Evolutionary conservation across 2,888 invertebrate genomes (phyloP).

Genomic region (Caenorhabditis sulstoni): DNA sequence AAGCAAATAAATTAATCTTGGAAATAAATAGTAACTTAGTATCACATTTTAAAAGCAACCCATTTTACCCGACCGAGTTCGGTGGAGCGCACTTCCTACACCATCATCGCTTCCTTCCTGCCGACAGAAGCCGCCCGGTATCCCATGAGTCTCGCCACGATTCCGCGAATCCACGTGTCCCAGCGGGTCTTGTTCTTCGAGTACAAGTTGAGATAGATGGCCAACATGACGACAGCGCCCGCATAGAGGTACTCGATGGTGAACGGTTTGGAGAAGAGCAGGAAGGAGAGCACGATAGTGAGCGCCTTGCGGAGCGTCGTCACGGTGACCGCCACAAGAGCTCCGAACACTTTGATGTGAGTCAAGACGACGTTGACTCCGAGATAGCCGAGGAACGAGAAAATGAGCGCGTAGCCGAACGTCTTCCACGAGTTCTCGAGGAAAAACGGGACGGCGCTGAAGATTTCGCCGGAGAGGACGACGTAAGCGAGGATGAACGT

Average conservation of each 20-base stretch:
- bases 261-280: conserved; percentile 95
- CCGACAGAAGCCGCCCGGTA: conserved; percentile 22
- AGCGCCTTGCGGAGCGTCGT: conserved; percentile 85
- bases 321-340: conserved; percentile 91
- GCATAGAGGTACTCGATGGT: conserved; percentile 94
- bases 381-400: conserved; percentile 92
- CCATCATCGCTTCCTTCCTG: conserved; percentile 43
- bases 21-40: conserved; percentile 1
- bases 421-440: conserved; percentile 85
- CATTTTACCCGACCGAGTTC: conserved; percentile 36
- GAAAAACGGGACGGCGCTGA: conserved; percentile 88
- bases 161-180: conserved; percentile 43
- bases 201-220: conserved; percentile 94
- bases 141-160: conserved; percentile 43
- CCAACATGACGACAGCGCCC: conserved; percentile 90
- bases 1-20: conserved; percentile 18
- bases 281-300: conserved; percentile 92
- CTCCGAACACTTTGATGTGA: conserved; percentile 90
- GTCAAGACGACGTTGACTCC: conserved; percentile 95
- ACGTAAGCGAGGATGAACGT: conserved; percentile 88
- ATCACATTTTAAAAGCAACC: conserved; percentile 40
- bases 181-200: conserved; percentile 70
- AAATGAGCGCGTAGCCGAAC: conserved; percentile 90
- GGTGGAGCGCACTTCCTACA: conserved; percentile 21
- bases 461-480: conserved; percentile 86